Evolutionary conservation across 2,113 vertebrate species (phyloP).

Genomic region (Urocynchramus pylzowi): DNA sequence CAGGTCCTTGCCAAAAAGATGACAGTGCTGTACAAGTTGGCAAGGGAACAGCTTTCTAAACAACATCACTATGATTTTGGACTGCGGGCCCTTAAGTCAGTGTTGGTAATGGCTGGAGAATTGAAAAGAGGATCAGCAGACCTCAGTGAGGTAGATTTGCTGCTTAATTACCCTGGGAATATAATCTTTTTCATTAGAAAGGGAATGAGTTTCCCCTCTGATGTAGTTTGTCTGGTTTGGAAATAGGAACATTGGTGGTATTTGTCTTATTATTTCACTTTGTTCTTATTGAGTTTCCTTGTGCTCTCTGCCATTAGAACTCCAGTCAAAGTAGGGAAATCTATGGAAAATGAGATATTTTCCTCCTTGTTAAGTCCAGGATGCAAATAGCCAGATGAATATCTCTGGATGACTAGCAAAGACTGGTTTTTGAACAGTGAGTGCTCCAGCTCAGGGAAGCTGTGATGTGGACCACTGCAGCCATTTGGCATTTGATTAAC

Average conservation of each 20-base stretch:
- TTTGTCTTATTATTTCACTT: background rate
- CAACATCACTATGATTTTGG: conserved; percentile 98
- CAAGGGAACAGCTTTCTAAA: conserved; percentile 92
- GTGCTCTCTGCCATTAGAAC: background rate
- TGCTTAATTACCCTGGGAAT: background rate
- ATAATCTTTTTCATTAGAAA: background rate
- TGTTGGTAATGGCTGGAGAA: conserved; percentile 95
- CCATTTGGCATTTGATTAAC: background rate
- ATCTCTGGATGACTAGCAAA: background rate
- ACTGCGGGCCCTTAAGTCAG: conserved; percentile 91
- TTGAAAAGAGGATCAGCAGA: conserved; percentile 89
- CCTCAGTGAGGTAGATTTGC: conserved; percentile 82
- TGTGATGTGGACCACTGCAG: background rate
- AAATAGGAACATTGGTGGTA: background rate
- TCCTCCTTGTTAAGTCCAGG: background rate
- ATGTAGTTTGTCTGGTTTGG: background rate
- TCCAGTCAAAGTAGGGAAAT: background rate
- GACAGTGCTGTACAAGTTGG: conserved; percentile 95
- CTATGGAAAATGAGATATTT: background rate
- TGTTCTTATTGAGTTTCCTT: background rate
- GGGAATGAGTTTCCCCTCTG: background rate
- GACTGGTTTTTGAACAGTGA: background rate
- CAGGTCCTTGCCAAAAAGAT: conserved; percentile 96
- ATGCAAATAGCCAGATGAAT: background rate
- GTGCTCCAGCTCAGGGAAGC: background rate